Percentiles rank a stretch among this genome's conserved stretches.
Conservation (phyloP, 2,113 vertebrate species). For the Microtus richardsoni region DNA sequence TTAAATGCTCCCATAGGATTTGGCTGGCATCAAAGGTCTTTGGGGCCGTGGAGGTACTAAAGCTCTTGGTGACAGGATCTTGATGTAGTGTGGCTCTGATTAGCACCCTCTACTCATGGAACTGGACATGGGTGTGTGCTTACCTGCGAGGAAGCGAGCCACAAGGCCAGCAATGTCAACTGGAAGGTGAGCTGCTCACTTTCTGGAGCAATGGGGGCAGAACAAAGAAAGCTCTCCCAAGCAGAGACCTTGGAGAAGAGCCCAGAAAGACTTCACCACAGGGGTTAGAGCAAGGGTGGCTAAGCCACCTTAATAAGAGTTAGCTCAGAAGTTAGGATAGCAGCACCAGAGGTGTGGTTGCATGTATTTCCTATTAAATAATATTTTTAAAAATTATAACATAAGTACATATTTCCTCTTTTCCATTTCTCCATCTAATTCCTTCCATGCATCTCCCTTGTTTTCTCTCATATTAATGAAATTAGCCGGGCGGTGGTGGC, state of each 20-base stretch:
- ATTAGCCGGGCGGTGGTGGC: background rate
- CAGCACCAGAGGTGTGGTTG: background rate
- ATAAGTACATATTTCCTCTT: background rate
- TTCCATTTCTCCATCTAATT: background rate
- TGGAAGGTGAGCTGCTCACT: background rate
- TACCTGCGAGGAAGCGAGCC: background rate
- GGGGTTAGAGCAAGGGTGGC: background rate
- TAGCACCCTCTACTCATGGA: background rate
- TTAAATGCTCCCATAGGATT: background rate
- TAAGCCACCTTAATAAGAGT: background rate
- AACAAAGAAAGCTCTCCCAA: background rate
- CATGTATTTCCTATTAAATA: background rate
- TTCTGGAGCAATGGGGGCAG: background rate
- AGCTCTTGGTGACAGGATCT: background rate
- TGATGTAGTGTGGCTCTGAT: constrained; percentile 1
- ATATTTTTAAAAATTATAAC: background rate
- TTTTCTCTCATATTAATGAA: background rate
- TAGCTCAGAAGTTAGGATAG: background rate
- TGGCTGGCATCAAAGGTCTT: constrained; percentile 20
- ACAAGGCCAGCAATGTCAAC: background rate
- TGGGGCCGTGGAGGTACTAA: background rate
- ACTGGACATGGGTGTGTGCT: background rate
- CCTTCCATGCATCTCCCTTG: background rate
- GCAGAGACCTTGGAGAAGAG: background rate
- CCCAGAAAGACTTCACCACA: background rate